Conservation (phyloP, 1,140 invertebrate species). For the Macrobrachium rosenbergii region DNA sequence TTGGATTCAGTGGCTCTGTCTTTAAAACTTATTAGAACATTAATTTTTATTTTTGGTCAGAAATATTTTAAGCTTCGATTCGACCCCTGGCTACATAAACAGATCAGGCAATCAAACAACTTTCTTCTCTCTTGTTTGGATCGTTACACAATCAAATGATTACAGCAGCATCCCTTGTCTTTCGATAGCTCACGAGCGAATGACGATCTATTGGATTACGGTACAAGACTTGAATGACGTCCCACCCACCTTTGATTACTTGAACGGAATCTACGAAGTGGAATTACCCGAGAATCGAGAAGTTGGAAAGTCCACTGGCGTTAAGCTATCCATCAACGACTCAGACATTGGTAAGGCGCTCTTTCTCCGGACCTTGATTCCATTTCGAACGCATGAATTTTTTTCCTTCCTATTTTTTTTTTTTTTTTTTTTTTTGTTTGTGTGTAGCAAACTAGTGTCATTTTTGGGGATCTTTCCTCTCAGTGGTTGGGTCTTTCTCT, state of each 20-base stretch:
- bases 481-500: no score
- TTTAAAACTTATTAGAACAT: no score
- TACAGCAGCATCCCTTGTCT: background rate
- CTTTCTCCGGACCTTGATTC: background rate
- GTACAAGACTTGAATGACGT: constrained; percentile 48
- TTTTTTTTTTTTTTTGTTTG: background rate
- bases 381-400: background rate
- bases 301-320: constrained; percentile 23
- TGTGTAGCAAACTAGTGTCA: no score
- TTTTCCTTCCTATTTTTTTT: background rate
- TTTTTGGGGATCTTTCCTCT: no score
- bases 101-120: background rate
- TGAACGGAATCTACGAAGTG: constrained; percentile 28
- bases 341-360: constrained; percentile 28
- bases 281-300: constrained; percentile 28
- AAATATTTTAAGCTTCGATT: background rate
- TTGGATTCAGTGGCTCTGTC: no score
- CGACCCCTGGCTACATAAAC: no score
- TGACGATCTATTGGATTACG: constrained; percentile 43
- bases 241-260: constrained; percentile 9
- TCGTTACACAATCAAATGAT: no score
- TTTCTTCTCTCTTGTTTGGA: background rate
- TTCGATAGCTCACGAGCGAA: constrained; percentile 28
- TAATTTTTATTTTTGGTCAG: no score
- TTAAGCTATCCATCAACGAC: constrained; percentile 23